These are phyloP conservation scores for Chloroclystis v-ata DNA, from an alignment of 2,888 invertebrate species.

Conservation along the genomic window DNA sequence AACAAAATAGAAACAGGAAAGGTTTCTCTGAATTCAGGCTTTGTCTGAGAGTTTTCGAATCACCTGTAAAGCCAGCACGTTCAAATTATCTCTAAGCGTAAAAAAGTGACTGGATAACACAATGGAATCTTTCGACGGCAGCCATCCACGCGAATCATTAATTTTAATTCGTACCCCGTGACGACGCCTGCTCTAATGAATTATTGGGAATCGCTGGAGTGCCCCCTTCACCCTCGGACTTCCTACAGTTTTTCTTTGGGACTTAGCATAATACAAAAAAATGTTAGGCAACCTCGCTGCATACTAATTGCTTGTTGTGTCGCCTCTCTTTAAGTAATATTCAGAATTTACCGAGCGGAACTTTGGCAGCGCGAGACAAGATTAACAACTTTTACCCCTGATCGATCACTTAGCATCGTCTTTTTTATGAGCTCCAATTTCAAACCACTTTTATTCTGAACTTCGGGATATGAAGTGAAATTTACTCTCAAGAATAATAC, in stretches of 20 bases:
- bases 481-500: constrained; percentile 34
- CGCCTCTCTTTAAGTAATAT: constrained; percentile 57
- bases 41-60: constrained; percentile 53
- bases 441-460: constrained; percentile 47
- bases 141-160: constrained; percentile 73
- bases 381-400: constrained; percentile 71
- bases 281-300: constrained; percentile 68
- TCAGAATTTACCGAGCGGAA: constrained; percentile 58
- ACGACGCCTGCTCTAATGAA: constrained; percentile 73
- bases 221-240: constrained; percentile 53
- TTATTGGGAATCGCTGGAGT: constrained; percentile 74
- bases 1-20: too few relatives aligned
- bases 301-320: constrained; percentile 77
- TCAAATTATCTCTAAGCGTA: constrained; percentile 65
- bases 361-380: constrained; percentile 59
- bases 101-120: constrained; percentile 70
- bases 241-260: constrained; percentile 68
- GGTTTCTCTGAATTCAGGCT: constrained; percentile 40
- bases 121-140: constrained; percentile 60
- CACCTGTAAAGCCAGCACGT: constrained; percentile 62
- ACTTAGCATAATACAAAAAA: constrained; percentile 77
- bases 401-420: constrained; percentile 66
- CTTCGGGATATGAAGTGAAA: constrained; percentile 41
- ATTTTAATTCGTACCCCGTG: constrained; percentile 76
- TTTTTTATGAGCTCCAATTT: constrained; percentile 57